Percentiles rank a stretch among this genome's conserved stretches.
Conservation (phyloP, 2,888 invertebrate species). For the Latrodectus elegans region DNA sequence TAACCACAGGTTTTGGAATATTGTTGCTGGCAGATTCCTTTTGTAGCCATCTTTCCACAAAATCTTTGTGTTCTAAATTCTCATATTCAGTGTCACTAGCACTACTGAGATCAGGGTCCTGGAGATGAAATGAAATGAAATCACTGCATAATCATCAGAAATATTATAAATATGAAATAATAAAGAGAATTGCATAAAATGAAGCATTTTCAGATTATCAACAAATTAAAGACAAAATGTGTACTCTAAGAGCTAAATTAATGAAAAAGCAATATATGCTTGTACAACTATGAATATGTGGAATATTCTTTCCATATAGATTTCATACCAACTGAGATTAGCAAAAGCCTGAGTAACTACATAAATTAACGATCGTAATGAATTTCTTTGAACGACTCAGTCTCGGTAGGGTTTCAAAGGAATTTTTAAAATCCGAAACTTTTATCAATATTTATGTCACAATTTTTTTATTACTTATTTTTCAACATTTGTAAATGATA, state of each 20-base stretch:
- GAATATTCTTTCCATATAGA: too few species aligned
- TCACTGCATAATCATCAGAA: background rate
- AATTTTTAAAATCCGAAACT: too few species aligned
- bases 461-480: too few species aligned
- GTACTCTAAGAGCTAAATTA: background rate
- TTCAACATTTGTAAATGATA: too few species aligned
- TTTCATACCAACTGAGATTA: too few species aligned
- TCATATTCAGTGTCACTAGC: constrained; percentile 64
- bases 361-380: too few species aligned
- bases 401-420: too few species aligned
- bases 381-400: too few species aligned
- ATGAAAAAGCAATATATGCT: too few species aligned
- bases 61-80: constrained; percentile 66
- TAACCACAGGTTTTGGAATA: constrained; percentile 39
- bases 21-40: constrained; percentile 80
- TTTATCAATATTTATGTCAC: too few species aligned
- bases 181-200: background rate
- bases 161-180: background rate
- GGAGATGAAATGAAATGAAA: background rate
- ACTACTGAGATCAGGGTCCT: constrained; percentile 66
- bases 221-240: background rate
- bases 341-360: too few species aligned
- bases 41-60: constrained; percentile 84
- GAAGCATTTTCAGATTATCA: background rate
- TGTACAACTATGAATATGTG: too few species aligned